These are phyloP conservation scores for Dolomedes plantarius DNA, from an alignment of 2,888 invertebrate genomes.

Conservation along the genomic window DNA sequence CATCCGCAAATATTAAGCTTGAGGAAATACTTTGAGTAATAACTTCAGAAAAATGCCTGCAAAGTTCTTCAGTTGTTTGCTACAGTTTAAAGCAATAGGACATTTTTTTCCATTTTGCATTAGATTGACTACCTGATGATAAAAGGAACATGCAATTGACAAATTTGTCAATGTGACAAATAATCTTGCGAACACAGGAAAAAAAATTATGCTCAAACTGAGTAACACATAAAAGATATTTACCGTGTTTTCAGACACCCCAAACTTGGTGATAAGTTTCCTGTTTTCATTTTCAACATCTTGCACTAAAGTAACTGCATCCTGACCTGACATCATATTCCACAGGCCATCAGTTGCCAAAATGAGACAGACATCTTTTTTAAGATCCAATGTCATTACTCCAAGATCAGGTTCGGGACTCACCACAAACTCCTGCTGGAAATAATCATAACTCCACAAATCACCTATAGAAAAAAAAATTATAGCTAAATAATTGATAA, in stretches of 20 bases:
- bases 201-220: too few relatives aligned
- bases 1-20: too few relatives aligned
- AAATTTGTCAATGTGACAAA: too few relatives aligned
- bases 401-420: slow-evolving; percentile 97
- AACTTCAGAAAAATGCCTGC: too few relatives aligned
- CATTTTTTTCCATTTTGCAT: too few relatives aligned
- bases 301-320: slow-evolving; percentile 89
- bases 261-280: slow-evolving; percentile 67
- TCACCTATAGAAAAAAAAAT: slow-evolving; percentile 81
- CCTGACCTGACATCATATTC: slow-evolving; percentile 93
- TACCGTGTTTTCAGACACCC: slow-evolving; percentile 57
- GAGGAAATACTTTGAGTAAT: too few relatives aligned
- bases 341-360: slow-evolving; percentile 97
- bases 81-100: too few relatives aligned
- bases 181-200: too few relatives aligned
- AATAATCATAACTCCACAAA: slow-evolving; percentile 97
- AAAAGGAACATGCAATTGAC: too few relatives aligned
- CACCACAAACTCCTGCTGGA: slow-evolving; percentile 94
- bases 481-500: slow-evolving; percentile 13
- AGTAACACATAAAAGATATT: too few relatives aligned
- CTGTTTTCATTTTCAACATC: slow-evolving; percentile 88
- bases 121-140: too few relatives aligned
- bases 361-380: slow-evolving; percentile 87
- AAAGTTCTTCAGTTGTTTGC: too few relatives aligned
- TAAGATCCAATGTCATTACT: slow-evolving; percentile 88